phyloP scores from a whole-genome alignment of 2,113 vertebrate genomes.

The Chaetura pelagica region DNA sequence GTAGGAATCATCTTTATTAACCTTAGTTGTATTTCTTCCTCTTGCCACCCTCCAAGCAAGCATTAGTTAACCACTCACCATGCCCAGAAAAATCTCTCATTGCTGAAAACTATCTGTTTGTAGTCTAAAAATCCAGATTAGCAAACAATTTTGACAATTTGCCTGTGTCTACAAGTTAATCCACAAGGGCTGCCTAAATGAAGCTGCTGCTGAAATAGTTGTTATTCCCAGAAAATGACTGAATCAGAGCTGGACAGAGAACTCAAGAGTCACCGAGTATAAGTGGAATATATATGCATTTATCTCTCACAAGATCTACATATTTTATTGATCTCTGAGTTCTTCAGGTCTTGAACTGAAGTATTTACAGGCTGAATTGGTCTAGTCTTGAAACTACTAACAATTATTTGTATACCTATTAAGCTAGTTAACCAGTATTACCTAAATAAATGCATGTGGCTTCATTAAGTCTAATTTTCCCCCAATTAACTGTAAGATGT shows the following conservation, averaged over 20 bases:
- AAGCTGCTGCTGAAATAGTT: not conserved
- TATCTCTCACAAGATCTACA: not conserved
- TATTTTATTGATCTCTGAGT: not conserved
- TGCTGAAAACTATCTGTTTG: not conserved
- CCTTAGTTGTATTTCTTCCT: not conserved
- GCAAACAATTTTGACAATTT: not conserved
- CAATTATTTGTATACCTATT: not conserved
- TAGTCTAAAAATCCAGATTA: not conserved
- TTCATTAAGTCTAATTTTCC: not conserved
- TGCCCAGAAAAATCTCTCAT: not conserved
- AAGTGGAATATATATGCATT: not conserved
- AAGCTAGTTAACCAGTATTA: not conserved
- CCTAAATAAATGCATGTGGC: not conserved
- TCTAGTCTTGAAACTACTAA: not conserved
- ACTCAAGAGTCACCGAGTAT: not conserved
- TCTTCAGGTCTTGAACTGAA: not conserved
- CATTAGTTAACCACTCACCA: not conserved
- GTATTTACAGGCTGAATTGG: not conserved
- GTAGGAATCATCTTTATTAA: not conserved
- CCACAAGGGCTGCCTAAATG: not conserved
- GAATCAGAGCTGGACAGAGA: not conserved
- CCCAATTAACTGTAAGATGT: not conserved
- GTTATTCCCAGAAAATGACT: not conserved
- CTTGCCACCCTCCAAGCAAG: not conserved
- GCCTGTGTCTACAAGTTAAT: not conserved